Base-by-base conservation (phyloP, 2,888 invertebrate species). In the Antheraea yamamai region DNA sequence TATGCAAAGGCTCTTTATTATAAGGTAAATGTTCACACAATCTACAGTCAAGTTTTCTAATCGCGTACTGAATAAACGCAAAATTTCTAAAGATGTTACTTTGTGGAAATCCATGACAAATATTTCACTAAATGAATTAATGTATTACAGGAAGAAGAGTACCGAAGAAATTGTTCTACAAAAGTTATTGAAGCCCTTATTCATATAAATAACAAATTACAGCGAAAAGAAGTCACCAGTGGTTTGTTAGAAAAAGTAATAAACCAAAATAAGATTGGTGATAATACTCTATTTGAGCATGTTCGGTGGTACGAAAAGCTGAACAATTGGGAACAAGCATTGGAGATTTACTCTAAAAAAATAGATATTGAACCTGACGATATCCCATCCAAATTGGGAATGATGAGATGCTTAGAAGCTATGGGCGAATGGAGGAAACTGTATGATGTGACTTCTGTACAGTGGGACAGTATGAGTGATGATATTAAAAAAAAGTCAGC, bases 281-380 rank as follows among this genome's bases (percentile, higher is more conserved):
- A 96, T 78, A 96, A 95, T 74, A 92, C 95, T 73, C 78, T 93
- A 3, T 92, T 91, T 77, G 90, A 92, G 30, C 91, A 92, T 88
- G 98, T 99, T 47, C 96, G 98, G 2, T 99, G 99, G 99, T 99
- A 99, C 89, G 99, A 99, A 89, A 99, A 99, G 89, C 93, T 99
- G 2, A 99, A 99, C 90, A 99, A 99, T 87, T 99, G 99, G 99
- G 99, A 99, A 81, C 98, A 98, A 87, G 99, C 99, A 0, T 92
- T 99, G 75, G 96, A 97, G 77, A 96, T 98, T 10, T 99, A 99
- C 86, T 96, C 97, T 78, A 96, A 97, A 77, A 97, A 97, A 84
- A 91, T 98, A 74, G 96, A 96, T 71, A 92, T 93, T 0, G 96
- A 97, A 81, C 95, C 96, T 0, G 92, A 96, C 39, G 97, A 98